Evolutionary conservation across 2,888 invertebrate genomes (phyloP).

Genomic region (Phasia obesa): DNA sequence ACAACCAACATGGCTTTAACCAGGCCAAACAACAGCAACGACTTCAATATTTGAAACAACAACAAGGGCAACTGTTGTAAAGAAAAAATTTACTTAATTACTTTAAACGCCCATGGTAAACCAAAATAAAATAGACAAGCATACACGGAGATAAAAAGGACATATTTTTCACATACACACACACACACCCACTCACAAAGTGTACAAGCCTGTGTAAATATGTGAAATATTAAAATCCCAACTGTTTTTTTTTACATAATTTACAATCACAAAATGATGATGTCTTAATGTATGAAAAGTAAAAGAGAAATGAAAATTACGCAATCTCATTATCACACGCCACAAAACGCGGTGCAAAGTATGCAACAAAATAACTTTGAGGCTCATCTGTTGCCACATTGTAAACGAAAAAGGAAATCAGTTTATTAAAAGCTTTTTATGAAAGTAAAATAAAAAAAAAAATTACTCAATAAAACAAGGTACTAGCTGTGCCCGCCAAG

Average conservation of each 20-base stretch:
- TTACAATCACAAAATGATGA: conserved; percentile 46
- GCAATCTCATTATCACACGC: conserved; percentile 46
- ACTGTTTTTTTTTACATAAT: conserved; percentile 39
- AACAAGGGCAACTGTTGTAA: not conserved
- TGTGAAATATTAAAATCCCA: not conserved
- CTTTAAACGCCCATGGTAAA: conserved; percentile 50
- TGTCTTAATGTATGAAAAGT: conserved; percentile 24
- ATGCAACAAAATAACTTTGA: not conserved
- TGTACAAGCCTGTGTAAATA: not conserved
- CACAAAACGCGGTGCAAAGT: conserved; percentile 20
- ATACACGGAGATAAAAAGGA: conserved; percentile 8
- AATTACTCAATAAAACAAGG: too few relatives aligned
- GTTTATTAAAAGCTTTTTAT: not conserved
- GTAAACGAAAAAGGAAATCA: not conserved
- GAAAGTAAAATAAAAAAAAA: not conserved
- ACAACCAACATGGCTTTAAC: conserved; percentile 25
- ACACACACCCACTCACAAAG: too few relatives aligned
- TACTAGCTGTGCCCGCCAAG: too few relatives aligned
- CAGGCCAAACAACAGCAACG: conserved; percentile 42
- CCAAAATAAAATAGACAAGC: conserved; percentile 34
- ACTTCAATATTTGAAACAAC: not conserved
- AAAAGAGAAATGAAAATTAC: conserved; percentile 34
- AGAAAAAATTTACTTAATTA: conserved; percentile 36
- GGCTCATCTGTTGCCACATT: conserved; percentile 44
- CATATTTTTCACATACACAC: conserved; percentile 16